Conservation (phyloP, 2,888 invertebrate genomes). For the Nymphalis c-album region DNA sequence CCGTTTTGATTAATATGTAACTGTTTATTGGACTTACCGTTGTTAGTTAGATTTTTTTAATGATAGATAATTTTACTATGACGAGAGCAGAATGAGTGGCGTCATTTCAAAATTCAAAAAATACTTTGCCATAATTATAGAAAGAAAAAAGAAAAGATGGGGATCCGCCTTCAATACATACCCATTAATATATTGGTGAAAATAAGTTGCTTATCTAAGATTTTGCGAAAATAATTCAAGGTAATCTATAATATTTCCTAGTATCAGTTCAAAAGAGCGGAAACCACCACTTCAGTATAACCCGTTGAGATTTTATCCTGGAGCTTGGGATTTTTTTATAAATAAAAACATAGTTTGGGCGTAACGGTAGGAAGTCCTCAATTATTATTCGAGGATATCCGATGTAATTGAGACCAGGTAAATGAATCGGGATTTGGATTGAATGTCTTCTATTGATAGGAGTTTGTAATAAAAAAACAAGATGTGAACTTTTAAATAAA, state of each 20-base stretch:
- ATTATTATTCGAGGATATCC: slow-evolving; percentile 73
- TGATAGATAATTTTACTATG: no score
- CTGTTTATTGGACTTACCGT: no score
- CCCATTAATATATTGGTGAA: neutral
- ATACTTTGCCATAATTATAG: no score
- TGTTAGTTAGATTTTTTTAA: no score
- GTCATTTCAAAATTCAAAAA: no score
- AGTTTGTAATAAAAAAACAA: neutral
- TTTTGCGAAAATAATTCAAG: slow-evolving; percentile 21
- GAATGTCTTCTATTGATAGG: slow-evolving; percentile 20
- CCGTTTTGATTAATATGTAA: no score
- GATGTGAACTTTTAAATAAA: neutral
- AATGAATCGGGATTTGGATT: slow-evolving; percentile 38
- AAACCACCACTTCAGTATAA: slow-evolving; percentile 64
- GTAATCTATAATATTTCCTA: slow-evolving; percentile 20
- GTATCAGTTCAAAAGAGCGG: slow-evolving; percentile 54
- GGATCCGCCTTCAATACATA: neutral
- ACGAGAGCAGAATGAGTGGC: no score
- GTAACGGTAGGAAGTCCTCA: slow-evolving; percentile 71
- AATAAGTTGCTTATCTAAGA: slow-evolving; percentile 2
- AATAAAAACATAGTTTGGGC: slow-evolving; percentile 48
- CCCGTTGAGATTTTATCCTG: slow-evolving; percentile 63
- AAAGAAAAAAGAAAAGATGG: no score
- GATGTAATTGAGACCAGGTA: slow-evolving; percentile 67
- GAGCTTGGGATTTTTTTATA: slow-evolving; percentile 61